phyloP scores from a whole-genome alignment of 2,888 invertebrate species.

The Allolobophora icterica region DNA sequence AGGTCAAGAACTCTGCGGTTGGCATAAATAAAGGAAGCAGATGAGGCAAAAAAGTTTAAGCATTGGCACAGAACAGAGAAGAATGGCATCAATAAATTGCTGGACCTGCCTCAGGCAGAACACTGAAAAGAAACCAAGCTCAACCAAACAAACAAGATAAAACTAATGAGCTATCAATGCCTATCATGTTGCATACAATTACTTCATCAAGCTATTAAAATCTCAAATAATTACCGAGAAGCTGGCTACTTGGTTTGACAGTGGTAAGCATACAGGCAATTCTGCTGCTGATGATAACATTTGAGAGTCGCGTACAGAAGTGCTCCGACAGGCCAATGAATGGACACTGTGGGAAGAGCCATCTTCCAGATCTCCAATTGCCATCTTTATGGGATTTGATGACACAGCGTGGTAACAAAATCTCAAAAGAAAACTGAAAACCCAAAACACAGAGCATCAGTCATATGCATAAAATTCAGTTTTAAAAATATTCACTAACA shows the following conservation, averaged over 20 bases:
- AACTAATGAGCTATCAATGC: no score
- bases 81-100: no score
- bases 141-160: background rate
- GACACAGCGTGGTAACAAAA: background rate
- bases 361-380: background rate
- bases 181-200: background rate
- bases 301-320: background rate
- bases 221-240: background rate
- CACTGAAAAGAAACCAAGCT: no score
- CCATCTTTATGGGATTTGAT: background rate
- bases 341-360: background rate
- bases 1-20: no score
- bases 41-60: no score
- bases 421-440: background rate
- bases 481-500: no score
- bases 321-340: background rate
- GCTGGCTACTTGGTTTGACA: background rate
- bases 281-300: background rate
- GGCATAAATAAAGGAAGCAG: no score
- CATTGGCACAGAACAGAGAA: no score
- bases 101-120: no score
- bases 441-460: background rate
- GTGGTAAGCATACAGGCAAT: background rate
- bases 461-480: background rate
- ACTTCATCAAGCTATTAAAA: background rate